Base-by-base conservation (phyloP, 1,140 invertebrate genomes). In the Drosophila melanica region DNA sequence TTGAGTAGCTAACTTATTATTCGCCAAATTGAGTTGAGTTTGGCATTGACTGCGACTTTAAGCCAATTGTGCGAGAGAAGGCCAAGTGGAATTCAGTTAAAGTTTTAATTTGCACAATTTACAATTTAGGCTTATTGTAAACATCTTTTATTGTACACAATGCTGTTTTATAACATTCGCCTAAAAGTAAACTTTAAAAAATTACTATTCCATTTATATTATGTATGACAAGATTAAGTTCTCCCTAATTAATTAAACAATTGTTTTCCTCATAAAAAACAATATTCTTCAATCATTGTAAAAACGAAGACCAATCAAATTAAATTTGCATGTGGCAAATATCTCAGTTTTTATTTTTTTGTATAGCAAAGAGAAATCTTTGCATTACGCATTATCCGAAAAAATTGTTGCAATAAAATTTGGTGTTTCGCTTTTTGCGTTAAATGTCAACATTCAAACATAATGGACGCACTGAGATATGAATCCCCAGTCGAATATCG, bases 371-470 rank as follows among this genome's bases (percentile, higher is more conserved):
- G 8, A 33, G 33, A 42, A 20, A 47, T 27, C 18, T 8, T 1
- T n/a, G 4, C 20, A 35, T 12, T 44, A 4, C 11, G 12, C 18
- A 47, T 47, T 47, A 55, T 23, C 20, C 8, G 30, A 7, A 44
- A 47, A 41, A 12, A 27, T 57, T 57, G 59, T 70, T 75, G 67
- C 79, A 75, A 81, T 82, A 66, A 75, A 78, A 69, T 53, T 41
- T 74, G 47, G 51, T 82, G 74, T 82, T 65, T 78, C 64, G 62
- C 37, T 60, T 69, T 51, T 69, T 12, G 20, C 54, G 41, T 60
- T 66, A 74, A 75, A 75, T 75, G 50, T 16, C 33, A 23, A 47
- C 78, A 77, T 75, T 86, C 50, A 78, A 85, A 71, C 70, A 70
- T 72, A 71, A 81, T 81, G 62, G 77, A 86, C 65, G 74, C 59